Conservation (phyloP, 1,140 invertebrate species). For the Drosophila pandora region DNA sequence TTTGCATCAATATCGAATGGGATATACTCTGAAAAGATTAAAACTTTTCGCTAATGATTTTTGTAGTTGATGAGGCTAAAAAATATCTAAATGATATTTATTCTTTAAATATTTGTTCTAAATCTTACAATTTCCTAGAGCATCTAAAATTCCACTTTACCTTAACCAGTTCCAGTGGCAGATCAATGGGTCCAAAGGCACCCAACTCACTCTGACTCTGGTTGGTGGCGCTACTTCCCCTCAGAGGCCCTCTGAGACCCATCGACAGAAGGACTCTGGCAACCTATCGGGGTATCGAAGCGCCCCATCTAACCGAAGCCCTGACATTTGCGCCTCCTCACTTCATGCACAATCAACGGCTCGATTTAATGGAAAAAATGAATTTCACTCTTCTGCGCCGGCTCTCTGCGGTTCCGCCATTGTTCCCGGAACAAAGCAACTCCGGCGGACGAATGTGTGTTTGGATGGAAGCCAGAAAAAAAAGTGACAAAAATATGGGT, state of each 20-base stretch:
- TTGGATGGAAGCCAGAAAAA: slow-evolving; percentile 50
- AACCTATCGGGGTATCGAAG: slow-evolving; percentile 73
- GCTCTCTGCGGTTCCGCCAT: slow-evolving; percentile 52
- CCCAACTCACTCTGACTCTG: slow-evolving; percentile 15
- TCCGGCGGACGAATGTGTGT: slow-evolving; percentile 53
- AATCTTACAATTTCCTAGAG: background rate
- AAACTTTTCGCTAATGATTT: no score
- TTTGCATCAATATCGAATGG: background rate
- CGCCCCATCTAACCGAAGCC: slow-evolving; percentile 71
- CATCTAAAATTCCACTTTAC: background rate
- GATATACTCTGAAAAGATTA: slow-evolving; percentile 5
- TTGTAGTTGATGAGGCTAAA: no score
- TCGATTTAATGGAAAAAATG: slow-evolving; percentile 83
- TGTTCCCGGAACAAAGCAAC: slow-evolving; percentile 63
- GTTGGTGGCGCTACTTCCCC: slow-evolving; percentile 30
- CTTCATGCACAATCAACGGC: slow-evolving; percentile 77
- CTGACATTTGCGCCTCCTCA: slow-evolving; percentile 76
- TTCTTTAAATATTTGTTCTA: no score
- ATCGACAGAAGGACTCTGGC: slow-evolving; percentile 16
- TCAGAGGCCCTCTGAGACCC: background rate
- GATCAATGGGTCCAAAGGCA: background rate
- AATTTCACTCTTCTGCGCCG: slow-evolving; percentile 66
- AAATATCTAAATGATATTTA: no score
- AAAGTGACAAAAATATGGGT: slow-evolving; percentile 26
- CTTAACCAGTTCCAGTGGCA: background rate